Conservation (phyloP, 2,888 invertebrate genomes). For the Margaritifera margaritifera region DNA sequence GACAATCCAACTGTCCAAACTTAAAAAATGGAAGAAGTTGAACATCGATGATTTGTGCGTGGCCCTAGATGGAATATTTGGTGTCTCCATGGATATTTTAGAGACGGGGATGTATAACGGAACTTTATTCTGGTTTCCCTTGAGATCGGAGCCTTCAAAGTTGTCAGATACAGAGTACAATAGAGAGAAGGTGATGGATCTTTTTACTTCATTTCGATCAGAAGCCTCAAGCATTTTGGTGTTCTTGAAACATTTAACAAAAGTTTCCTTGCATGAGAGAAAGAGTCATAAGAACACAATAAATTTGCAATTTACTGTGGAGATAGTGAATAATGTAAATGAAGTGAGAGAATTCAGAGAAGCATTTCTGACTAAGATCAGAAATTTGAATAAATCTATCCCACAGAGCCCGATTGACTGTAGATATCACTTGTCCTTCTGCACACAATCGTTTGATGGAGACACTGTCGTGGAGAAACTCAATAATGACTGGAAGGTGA, state of each 20-base stretch:
- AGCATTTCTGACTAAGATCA: no score
- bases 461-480: no score
- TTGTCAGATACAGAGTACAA: slow-evolving; percentile 57
- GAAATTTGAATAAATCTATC: no score
- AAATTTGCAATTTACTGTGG: no score
- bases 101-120: slow-evolving; percentile 48
- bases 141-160: slow-evolving; percentile 49
- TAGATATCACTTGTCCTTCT: no score
- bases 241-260: slow-evolving; percentile 58
- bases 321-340: no score
- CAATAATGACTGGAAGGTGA: slow-evolving; percentile 7
- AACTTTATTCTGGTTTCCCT: slow-evolving; percentile 66
- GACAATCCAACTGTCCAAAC: slow-evolving; percentile 21
- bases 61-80: slow-evolving; percentile 52
- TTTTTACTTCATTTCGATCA: slow-evolving; percentile 53
- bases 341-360: no score
- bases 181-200: slow-evolving; percentile 42
- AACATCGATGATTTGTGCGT: slow-evolving; percentile 29
- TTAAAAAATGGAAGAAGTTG: slow-evolving; percentile 23
- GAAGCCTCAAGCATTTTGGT: slow-evolving; percentile 59
- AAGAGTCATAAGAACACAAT: no score
- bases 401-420: no score
- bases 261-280: no score
- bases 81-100: slow-evolving; percentile 28
- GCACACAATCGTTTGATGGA: no score